Percentiles rank a stretch among this genome's conserved stretches.
phyloP scores from a whole-genome alignment of 2,797 vertebrate species.

The Spinus olivaceus region DNA sequence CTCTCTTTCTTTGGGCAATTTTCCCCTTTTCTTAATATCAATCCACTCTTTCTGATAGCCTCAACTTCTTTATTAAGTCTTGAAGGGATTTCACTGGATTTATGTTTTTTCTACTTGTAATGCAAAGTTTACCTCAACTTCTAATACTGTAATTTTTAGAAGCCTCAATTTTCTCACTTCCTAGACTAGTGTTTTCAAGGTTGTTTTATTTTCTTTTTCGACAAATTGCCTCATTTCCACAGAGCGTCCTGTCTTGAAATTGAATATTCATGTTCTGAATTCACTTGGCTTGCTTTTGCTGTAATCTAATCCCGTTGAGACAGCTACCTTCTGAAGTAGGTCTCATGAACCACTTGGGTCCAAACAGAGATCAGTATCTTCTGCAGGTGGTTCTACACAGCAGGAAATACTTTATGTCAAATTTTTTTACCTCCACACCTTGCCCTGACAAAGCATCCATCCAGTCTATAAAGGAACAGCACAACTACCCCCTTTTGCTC shows the following conservation, averaged over 20 bases:
- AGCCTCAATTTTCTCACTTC: not conserved
- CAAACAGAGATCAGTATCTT: not conserved
- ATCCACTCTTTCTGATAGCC: not conserved
- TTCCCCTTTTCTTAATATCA: not conserved
- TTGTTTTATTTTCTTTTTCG: not conserved
- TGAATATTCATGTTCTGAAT: constrained; percentile 23
- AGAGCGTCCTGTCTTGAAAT: not conserved
- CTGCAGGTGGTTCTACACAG: not conserved
- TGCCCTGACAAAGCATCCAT: not conserved
- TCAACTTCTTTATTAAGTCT: not conserved
- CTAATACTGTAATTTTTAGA: not conserved
- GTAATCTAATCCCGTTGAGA: not conserved
- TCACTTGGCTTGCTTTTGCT: not conserved
- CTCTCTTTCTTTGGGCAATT: not conserved
- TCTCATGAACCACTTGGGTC: not conserved
- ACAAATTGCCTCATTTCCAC: constrained; percentile 5
- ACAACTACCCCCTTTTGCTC: not conserved
- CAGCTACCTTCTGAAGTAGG: not conserved
- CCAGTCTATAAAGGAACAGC: not conserved
- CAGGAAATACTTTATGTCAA: not conserved
- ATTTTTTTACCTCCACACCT: not conserved
- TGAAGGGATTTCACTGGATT: not conserved
- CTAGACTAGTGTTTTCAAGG: not conserved
- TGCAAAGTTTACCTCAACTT: not conserved
- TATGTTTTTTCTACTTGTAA: not conserved